Evolutionary conservation across 2,888 invertebrate genomes (phyloP).

Genomic region (Rhogogaster chlorosoma): DNA sequence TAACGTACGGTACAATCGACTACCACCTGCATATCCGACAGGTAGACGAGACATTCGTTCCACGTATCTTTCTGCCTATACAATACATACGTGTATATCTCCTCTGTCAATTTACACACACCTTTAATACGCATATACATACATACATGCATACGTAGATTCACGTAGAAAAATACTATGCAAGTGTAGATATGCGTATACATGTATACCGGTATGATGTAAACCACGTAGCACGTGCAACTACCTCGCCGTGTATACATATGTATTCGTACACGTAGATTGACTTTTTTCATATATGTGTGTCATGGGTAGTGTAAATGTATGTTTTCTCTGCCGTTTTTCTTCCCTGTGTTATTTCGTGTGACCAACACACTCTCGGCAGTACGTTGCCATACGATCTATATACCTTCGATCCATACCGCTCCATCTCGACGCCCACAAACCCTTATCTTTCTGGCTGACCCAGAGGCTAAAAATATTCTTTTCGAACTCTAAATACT

Average conservation of each 20-base stretch:
- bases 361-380: constrained; percentile 25
- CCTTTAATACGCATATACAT: neutral
- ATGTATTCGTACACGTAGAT: neutral
- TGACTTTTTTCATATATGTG: neutral
- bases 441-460: constrained; percentile 44
- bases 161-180: neutral
- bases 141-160: neutral
- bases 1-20: constrained; percentile 70
- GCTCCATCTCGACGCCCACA: constrained; percentile 48
- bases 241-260: neutral
- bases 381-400: constrained; percentile 47
- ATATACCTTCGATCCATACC: constrained; percentile 49
- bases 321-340: neutral
- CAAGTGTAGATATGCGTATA: neutral
- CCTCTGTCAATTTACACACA: neutral
- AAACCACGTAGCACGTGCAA: constrained; percentile 1
- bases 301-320: neutral
- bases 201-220: neutral
- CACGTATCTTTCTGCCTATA: neutral
- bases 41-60: constrained; percentile 63
- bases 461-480: constrained; percentile 37
- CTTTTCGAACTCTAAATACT: neutral
- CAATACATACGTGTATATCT: neutral
- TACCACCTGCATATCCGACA: constrained; percentile 73
- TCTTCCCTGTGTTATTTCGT: constrained; percentile 11